Base-by-base conservation (phyloP, 2,888 invertebrate genomes). In the Drosophila helvetica region DNA sequence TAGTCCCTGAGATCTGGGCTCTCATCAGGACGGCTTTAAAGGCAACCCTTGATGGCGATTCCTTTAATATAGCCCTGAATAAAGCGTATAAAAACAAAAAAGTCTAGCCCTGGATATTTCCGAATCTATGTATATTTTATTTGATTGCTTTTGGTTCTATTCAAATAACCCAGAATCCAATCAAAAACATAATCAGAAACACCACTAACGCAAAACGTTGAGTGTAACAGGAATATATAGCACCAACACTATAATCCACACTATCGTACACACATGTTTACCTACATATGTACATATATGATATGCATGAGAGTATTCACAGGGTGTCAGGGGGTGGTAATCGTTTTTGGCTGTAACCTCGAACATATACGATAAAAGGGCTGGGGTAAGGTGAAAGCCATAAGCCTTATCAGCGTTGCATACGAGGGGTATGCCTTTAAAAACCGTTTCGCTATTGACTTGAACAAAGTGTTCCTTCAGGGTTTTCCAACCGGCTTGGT, bases 321-420 rank as follows among this genome's bases (percentile, higher is more conserved):
- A 17, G 62, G 27, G 62, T 59, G 33, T 48, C 42, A 27, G 25
- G 7, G 22, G 22, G 22, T 4, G 22, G 38, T n/a, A 60, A 38
- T n/a, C 61, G 38, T 47, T 38, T 38, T 15, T 64, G 65, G 65
- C 65, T 53, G 64, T 42, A 64, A 48, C 65, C 65, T 54, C 42
- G 65, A 47, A 30, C 62, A 33, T 38, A 27, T 9, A 8, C 3
- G 10, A 10, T 48, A 4, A 27, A 59, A 30, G 17, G 7, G 27
- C 0, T 6, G 38, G 15, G 38, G 15, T 12, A 33, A 5, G 12
- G 12, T 3, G 10, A 5, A 15, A 33, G 10, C 10, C 12, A 12
- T 33, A 38, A 15, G 15, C 15, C 15, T 15, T 4, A 10, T 10
- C 33, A 10, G 33, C 12, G 33, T 12, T 33, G 12, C 33, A 33